A percentile compares a stretch with the other conserved stretches of the same genome.
Conservation (phyloP, 2,888 invertebrate species). For the Pyrrhia umbra region DNA sequence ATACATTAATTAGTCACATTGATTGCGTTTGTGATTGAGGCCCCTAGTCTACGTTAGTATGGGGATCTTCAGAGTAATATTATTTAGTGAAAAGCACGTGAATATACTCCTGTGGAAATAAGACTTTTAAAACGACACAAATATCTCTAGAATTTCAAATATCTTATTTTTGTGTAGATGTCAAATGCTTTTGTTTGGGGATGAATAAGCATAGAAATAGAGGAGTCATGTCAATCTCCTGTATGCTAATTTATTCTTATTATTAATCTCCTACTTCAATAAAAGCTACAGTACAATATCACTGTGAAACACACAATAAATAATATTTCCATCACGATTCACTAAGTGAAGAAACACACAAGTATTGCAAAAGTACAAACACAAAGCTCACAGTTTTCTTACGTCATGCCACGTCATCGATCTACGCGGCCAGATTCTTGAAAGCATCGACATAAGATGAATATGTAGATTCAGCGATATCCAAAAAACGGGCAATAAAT, state of each 20-base stretch:
- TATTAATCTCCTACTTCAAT: no score
- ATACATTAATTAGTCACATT: slow-evolving; percentile 60
- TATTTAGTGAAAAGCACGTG: no score
- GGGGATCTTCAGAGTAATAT: no score
- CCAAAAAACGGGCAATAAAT: slow-evolving; percentile 61
- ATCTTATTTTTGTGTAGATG: no score
- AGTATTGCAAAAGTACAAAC: slow-evolving; percentile 26
- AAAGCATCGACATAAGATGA: slow-evolving; percentile 57
- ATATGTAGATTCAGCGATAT: slow-evolving; percentile 58
- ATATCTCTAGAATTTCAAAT: no score
- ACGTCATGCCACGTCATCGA: slow-evolving; percentile 54
- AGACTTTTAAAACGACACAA: no score
- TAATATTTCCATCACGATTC: slow-evolving; percentile 7
- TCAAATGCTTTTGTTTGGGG: no score
- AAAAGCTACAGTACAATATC: background rate
- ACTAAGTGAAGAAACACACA: slow-evolving; percentile 29
- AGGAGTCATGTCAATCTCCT: no score
- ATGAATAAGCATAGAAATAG: no score
- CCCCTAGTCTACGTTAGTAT: background rate
- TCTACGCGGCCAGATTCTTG: slow-evolving; percentile 48
- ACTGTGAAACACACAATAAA: slow-evolving; percentile 20
- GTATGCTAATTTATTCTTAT: no score
- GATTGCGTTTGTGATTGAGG: slow-evolving; percentile 31
- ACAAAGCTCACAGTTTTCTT: slow-evolving; percentile 29
- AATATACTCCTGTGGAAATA: no score